These are phyloP conservation scores for Notiomystis cincta DNA, from an alignment of 2,113 vertebrate species.

Conservation along the genomic window DNA sequence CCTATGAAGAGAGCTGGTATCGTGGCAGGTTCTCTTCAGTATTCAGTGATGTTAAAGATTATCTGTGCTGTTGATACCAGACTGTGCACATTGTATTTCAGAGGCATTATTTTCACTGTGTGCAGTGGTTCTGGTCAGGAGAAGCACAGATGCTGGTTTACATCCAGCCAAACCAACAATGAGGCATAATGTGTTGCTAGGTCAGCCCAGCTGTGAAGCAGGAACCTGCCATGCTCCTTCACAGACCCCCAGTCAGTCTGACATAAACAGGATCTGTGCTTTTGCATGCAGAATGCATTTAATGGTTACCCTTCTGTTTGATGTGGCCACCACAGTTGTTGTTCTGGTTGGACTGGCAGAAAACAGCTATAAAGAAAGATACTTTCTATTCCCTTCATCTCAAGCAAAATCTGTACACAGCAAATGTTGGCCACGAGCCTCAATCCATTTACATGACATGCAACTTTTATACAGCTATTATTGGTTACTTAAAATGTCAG, in stretches of 20 bases:
- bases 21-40: not conserved
- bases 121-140: not conserved
- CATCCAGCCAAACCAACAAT: rapidly evolving
- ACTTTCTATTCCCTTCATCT: not conserved
- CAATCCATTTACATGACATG: not conserved
- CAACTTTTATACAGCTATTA: not conserved
- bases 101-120: rapidly evolving
- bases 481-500: not conserved
- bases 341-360: not conserved
- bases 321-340: not conserved
- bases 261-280: not conserved
- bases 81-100: not conserved
- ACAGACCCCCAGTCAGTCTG: not conserved
- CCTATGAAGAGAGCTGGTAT: rapidly evolving
- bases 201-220: not conserved
- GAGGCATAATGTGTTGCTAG: not conserved
- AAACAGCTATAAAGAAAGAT: not conserved
- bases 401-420: not conserved
- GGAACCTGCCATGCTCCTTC: not conserved
- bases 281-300: not conserved
- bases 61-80: not conserved
- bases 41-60: not conserved
- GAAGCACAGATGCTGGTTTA: not conserved
- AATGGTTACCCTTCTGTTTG: not conserved
- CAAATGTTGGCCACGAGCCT: not conserved